Base-by-base conservation (phyloP, 2,888 invertebrate genomes). In the Polyommatus icarus region DNA sequence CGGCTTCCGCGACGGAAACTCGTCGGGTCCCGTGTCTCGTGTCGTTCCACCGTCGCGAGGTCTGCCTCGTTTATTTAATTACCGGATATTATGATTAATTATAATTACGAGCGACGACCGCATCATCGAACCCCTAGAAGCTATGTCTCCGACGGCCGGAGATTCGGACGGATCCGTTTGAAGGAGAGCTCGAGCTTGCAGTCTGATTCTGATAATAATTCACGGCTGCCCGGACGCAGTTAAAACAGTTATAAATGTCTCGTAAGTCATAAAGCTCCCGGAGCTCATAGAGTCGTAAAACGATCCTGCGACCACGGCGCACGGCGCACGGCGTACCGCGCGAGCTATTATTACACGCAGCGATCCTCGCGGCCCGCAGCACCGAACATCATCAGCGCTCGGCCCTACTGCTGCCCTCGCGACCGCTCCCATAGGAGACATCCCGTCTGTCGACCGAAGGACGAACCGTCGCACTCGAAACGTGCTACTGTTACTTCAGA, bases 21-120 rank as follows among this genome's bases (percentile, higher is more conserved):
- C 29, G 32, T 1, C 15, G 29, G 24, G 29, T 29, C 7, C 24
- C 12, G 6, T 6, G 15, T 67, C 29, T 67, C 4, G 29, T 67
- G 24, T 61, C 67, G 15, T 15, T 32, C 7, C 12, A 67, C 12
- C 24, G 12, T 32, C 20, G 29, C 67, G 67, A 67, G 67, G 67
- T 15, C 15, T 7, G 67, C 29, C n/a, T 72, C 36, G 40, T n/a
- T 40, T n/a, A 36, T n/a, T 72, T 40, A 20, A 72, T 71, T 71
- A 71, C 76, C 77, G 79, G 78, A 77, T 76, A 59, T 24, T 6
- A 59, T 61, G 6, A 6, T 24, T 24, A 24, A 24, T 24, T 24
- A 24, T 61, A 24, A 61, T 61, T 61, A 20, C 61, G 20, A 61
- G 20, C 54, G 18, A 50, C 15, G 50, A 50, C 50, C 50, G 50